Base-by-base conservation (phyloP, 2,797 vertebrate genomes). In the Sebastes paucispinis region DNA sequence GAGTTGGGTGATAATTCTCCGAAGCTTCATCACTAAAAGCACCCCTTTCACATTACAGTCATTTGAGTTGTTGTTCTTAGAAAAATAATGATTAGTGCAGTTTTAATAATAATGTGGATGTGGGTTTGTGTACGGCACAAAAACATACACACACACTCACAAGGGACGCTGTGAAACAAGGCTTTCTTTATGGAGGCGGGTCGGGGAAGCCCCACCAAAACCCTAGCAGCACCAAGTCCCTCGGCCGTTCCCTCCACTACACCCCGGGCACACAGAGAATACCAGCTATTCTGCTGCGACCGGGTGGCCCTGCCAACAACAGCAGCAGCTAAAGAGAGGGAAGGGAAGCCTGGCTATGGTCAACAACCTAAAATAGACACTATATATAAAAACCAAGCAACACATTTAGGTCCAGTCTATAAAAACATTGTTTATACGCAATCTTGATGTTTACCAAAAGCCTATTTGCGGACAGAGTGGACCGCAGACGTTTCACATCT, bases 161-260 rank as follows among this genome's bases (percentile, higher is more conserved):
- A 81, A 36, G 59, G 34, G 25, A 75, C 80, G 64, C 27, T n/a
- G 65, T 31, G 31, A 86, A 83, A 92, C 88, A 93, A 87, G 79
- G 79, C 66, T 79, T 52, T 87, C 87, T 92, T 92, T 91, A 90
- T 90, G 78, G 69, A 79, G 60, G 85, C 67, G 60, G 81, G 73
- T 69, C 75, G 87, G 92, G 93, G 93, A 94, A 93, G 90, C 90
- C 93, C 94, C 90, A 92, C 91, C 87, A 93, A 93, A 92, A 90
- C 80, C 88, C 84, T 77, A 73, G 79, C 80, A 89, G 88, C 87
- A 73, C 72, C 16, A 54, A 83, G 79, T 87, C 81, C 79, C 69
- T 82, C 47, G 52, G 83, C 80, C 65, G 55, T 81, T 86, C 68
- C 86, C 75, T 85, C 69, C 66, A 58, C 80, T 89, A 75, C 72